Percentiles rank a stretch among this genome's conserved stretches.
phyloP scores from a whole-genome alignment of 2,113 vertebrate genomes.

The Nymphicus hollandicus region DNA sequence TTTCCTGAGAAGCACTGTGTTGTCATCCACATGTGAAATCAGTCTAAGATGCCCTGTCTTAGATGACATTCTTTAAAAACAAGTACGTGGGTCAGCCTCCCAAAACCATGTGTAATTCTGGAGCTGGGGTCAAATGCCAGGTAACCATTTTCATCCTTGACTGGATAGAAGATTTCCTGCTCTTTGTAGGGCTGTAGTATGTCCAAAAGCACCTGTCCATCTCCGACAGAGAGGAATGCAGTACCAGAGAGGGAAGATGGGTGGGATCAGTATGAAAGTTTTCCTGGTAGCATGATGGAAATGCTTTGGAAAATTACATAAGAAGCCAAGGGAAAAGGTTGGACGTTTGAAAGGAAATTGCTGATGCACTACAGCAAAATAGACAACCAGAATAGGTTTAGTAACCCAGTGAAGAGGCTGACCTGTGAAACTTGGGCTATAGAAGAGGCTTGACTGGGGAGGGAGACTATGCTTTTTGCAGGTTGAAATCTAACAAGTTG shows the following conservation, averaged over 20 bases:
- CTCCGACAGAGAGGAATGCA: not conserved
- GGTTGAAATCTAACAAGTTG: not conserved
- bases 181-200: not conserved
- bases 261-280: not conserved
- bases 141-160: not conserved
- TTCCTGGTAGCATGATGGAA: not conserved
- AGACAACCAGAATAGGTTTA: not conserved
- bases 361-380: not conserved
- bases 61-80: not conserved
- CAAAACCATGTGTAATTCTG: not conserved
- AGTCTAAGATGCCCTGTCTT: not conserved
- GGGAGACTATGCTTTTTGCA: not conserved
- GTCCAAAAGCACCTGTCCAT: not conserved
- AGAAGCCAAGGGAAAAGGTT: not conserved
- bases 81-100: not conserved
- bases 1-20: not conserved
- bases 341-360: not conserved
- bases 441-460: not conserved
- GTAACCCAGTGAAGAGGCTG: not conserved
- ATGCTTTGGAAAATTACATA: constrained; percentile 5
- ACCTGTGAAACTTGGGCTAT: not conserved
- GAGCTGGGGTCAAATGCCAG: not conserved
- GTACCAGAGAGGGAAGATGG: not conserved
- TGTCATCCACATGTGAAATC: not conserved
- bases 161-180: not conserved